Percentiles rank a stretch among this genome's conserved stretches.
phyloP scores from a whole-genome alignment of 2,797 vertebrate species.

The Melanotaenia pygmaea region DNA sequence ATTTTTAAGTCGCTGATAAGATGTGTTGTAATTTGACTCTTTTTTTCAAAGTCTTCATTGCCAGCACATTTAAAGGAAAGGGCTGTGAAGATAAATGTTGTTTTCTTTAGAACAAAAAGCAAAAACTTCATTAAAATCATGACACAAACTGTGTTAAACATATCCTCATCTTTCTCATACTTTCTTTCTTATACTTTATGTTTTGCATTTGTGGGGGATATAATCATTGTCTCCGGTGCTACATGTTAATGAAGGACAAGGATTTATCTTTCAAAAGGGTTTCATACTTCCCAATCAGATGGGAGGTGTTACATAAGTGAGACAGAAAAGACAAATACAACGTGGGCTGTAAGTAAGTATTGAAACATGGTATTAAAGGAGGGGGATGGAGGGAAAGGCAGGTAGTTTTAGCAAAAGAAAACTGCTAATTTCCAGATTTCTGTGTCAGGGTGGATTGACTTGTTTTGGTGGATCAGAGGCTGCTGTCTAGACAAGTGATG shows the following conservation, averaged over 20 bases:
- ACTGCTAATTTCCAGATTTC: constrained; percentile 19
- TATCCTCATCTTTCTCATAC: background rate
- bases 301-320: constrained; percentile 6
- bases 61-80: constrained; percentile 4
- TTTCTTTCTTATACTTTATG: background rate
- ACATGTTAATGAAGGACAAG: background rate
- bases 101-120: constrained; percentile 14
- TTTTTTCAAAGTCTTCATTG: constrained; percentile 28
- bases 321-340: constrained; percentile 5
- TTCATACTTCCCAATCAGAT: background rate
- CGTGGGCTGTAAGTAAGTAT: background rate
- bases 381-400: background rate
- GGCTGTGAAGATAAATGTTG: constrained; percentile 1
- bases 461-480: constrained; percentile 68
- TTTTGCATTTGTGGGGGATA: background rate
- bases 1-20: constrained; percentile 38
- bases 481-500: constrained; percentile 72
- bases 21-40: constrained; percentile 30
- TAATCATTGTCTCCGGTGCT: background rate
- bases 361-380: constrained; percentile 1
- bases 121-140: background rate
- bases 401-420: background rate
- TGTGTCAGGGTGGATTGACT: constrained; percentile 28
- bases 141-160: background rate
- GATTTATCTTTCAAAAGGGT: constrained; percentile 27